phyloP scores from a whole-genome alignment of 2,113 vertebrate species.

The Eurypyga helias region DNA sequence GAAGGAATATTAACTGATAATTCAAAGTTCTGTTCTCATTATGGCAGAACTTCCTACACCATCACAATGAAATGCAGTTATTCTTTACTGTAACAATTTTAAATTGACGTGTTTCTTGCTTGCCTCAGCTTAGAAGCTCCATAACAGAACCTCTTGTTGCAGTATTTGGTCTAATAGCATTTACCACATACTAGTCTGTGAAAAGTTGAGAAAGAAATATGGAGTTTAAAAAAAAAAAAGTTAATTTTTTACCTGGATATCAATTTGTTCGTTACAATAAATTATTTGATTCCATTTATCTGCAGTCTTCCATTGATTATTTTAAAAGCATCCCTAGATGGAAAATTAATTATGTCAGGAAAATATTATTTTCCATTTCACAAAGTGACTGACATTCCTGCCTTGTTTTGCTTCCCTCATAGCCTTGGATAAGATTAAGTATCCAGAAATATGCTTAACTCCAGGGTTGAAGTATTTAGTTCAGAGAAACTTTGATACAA shows the following conservation, averaged over 20 bases:
- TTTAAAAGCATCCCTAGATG: not conserved
- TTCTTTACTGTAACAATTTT: not conserved
- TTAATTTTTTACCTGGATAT: not conserved
- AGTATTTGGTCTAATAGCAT: not conserved
- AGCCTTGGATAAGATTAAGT: constrained; percentile 49
- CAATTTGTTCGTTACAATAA: not conserved
- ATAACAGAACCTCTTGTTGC: not conserved
- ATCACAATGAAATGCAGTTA: not conserved
- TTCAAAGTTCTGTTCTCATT: not conserved
- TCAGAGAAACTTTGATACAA: constrained; percentile 56
- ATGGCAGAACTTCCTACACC: not conserved
- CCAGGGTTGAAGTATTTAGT: constrained; percentile 41
- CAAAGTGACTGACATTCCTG: not conserved
- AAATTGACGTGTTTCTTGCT: not conserved
- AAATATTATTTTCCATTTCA: constrained; percentile 18
- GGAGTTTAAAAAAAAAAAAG: not conserved
- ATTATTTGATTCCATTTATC: not conserved
- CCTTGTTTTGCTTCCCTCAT: constrained; percentile 37
- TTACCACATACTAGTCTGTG: not conserved
- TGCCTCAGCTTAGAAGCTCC: not conserved
- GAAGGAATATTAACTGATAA: not conserved
- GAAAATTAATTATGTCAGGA: constrained; percentile 42
- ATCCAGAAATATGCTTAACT: constrained; percentile 42
- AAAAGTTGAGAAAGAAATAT: not conserved
- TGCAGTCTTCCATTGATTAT: not conserved